Base-by-base conservation (phyloP, 1,140 invertebrate species). In the Dinothrombium tinctorium region DNA sequence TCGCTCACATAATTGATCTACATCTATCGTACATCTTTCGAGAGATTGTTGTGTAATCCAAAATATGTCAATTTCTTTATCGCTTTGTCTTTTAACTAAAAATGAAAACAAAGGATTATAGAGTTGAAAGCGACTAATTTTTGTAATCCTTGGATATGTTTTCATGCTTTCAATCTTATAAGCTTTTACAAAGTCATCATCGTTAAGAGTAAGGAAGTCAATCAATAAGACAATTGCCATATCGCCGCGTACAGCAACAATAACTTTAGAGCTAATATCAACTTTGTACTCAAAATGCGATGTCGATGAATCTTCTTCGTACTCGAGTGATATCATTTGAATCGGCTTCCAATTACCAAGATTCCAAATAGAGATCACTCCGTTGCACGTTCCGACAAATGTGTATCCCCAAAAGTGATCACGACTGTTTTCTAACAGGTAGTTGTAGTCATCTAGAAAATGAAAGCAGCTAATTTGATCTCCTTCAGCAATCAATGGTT, bases 391-490 rank as follows among this genome's bases (percentile, higher is more conserved):
- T 12, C 37, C 37, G 17, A 38, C 24, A n/a, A 38, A 38, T 25
- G 20, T 19, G 26, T 25, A 26, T 5, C 37, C 37, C 37, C 37
- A 38, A 15, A 38, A 23, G 11, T 21, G 12, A 25, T 19, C 6
- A 4, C 26, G 14, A 19, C 26, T 14, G 17, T 38, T 21, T 38
- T 38, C 20, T 14, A 38, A n/a, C 9, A 38, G 19, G 14, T 38
- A 14, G 17, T 38, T 38, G 11, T 19, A 38, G 26, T 38, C 24
- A 15, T 38, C 37, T n/a, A 38, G 37, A 12, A 38, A 38, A 25
- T 19, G 20, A 2, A 38, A 8, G 17, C 22, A 38, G 19, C 37
- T 38, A 6, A 38, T 19, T 19, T 38, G 24, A 38, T 21, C 37
- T 15, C 14, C 37, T n/a, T n/a, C 3, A 12, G 4, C 7, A n/a